Base-by-base conservation (phyloP, 2,888 invertebrate genomes). In the Lacanobia wlatinum region DNA sequence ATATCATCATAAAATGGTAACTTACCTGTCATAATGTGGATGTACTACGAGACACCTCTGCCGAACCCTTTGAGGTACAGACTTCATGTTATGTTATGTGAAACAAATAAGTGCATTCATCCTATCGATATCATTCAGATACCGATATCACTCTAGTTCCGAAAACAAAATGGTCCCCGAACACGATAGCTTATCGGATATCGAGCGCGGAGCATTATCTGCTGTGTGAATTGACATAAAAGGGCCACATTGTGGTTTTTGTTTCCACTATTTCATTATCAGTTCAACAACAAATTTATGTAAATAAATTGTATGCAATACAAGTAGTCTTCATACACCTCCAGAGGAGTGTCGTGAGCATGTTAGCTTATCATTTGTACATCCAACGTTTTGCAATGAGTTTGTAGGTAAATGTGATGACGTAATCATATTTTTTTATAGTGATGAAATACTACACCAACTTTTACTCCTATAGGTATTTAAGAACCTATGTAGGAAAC, bases 121-220 rank as follows among this genome's bases (percentile, higher is more conserved):
- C 34, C 52, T 68, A 59, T 83, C n/a, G 18, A 55, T 78, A 68
- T 40, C 50, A 50, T 34, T 55, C 14, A 10, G 52, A 79, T 67
- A 69, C 12, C 46, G 28, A 40, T 65, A 73, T 64, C 18, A 56
- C 40, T 55, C 40, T 58, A 71, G 73, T 80, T 56, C 59, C 52
- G 28, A 80, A 80, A 83, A 75, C 56, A 80, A 77, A 69, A 21
- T 48, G 50, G 16, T 70, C 66, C 56, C 34, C 14, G 21, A 66
- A 21, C 53, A 18, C 53, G 84, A 83, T 74, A 83, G 48, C 69
- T 62, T 80, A 80, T 80, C 84, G 48, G 40, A 56, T 80, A 50
- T 64, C 59, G 59, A 62, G 50, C 56, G 40, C 46, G 55, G 23
- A 58, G 46, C 67, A 60, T 53, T 60, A 56, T 80, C 65, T 83